A percentile compares a stretch with the other conserved stretches of the same genome.
phyloP scores from a whole-genome alignment of 2,113 vertebrate genomes.

The Zosterops borbonicus region DNA sequence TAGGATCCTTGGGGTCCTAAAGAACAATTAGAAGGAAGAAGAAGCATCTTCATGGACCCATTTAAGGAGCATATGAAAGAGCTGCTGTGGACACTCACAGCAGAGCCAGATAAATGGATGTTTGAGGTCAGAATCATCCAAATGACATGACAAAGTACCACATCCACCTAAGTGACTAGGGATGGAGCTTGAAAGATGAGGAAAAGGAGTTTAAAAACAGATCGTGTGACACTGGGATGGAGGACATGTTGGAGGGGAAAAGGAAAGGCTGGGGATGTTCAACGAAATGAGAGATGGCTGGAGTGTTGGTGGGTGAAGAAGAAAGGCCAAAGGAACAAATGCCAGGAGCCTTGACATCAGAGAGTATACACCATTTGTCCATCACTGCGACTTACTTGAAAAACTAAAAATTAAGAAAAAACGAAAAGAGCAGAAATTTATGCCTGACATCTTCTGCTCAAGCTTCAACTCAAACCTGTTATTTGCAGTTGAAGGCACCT shows the following conservation, averaged over 20 bases:
- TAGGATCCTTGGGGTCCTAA: neutral
- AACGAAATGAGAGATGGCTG: neutral
- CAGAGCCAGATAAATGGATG: neutral
- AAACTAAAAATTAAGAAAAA: neutral
- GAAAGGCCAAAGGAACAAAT: neutral
- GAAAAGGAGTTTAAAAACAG: neutral
- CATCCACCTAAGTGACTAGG: neutral
- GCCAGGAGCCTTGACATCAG: neutral
- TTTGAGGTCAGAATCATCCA: neutral
- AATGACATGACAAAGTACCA: neutral
- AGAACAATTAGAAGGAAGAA: neutral
- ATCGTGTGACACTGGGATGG: neutral
- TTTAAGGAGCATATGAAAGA: neutral
- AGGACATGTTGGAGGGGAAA: neutral
- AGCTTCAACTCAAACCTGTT: neutral
- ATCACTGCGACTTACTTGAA: neutral
- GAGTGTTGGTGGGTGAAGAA: neutral
- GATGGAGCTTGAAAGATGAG: neutral
- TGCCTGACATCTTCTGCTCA: neutral
- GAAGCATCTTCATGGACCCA: neutral
- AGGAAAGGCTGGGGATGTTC: neutral
- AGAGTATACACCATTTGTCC: neutral
- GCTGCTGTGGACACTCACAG: accelerated
- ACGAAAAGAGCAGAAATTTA: neutral
- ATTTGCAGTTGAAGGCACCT: neutral